Evolutionary conservation across 2,888 invertebrate species (phyloP).

Genomic region (Lithophane semibrunnea): DNA sequence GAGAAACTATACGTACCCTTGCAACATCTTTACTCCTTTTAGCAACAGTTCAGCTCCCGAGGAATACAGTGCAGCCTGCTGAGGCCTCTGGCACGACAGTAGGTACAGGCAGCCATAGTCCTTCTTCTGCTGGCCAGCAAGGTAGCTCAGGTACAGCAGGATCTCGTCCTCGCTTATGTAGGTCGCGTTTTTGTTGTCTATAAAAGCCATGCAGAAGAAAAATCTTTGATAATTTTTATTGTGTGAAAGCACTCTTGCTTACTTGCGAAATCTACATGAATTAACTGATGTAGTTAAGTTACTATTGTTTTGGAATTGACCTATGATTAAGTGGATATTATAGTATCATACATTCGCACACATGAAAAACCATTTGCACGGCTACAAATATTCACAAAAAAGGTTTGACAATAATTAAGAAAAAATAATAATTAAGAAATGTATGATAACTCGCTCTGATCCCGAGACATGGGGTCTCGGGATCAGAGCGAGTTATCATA

Average conservation of each 20-base stretch:
- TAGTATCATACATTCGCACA: not conserved
- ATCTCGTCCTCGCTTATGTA: conserved; percentile 93
- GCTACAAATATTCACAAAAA: no score
- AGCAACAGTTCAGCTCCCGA: conserved; percentile 94
- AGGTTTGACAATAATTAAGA: no score
- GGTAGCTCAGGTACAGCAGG: conserved; percentile 92
- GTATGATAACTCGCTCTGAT: no score
- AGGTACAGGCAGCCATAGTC: conserved; percentile 94
- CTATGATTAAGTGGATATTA: not conserved
- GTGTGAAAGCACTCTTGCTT: not conserved
- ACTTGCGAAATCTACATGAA: not conserved
- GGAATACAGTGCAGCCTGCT: conserved; percentile 93
- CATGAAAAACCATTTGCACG: no score
- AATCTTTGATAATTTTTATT: not conserved
- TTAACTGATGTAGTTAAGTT: not conserved
- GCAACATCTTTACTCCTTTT: conserved; percentile 92
- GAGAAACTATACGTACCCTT: conserved; percentile 88
- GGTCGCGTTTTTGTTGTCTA: conserved; percentile 85
- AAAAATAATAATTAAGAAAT: no score
- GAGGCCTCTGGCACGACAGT: conserved; percentile 94
- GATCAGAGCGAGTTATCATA: no score
- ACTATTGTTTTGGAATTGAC: not conserved
- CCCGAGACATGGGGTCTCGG: no score
- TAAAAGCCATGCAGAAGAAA: conserved; percentile 3
- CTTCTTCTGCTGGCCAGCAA: conserved; percentile 91